Base-by-base conservation (phyloP, 2,888 invertebrate genomes). In the Sminthurides aquaticus region DNA sequence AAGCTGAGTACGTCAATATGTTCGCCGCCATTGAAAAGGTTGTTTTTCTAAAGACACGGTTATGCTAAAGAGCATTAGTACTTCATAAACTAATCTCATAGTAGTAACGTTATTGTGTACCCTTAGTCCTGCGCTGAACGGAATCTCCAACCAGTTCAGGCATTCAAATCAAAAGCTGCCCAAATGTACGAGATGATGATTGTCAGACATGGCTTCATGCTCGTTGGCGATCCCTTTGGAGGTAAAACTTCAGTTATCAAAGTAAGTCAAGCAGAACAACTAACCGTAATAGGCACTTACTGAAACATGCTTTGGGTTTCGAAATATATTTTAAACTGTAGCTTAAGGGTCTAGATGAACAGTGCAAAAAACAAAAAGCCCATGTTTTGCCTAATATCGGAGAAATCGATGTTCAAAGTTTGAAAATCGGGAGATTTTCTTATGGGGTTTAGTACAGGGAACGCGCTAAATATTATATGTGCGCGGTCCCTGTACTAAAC, bases 171-270 rank as follows among this genome's bases (percentile, higher is more conserved):
- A 79, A 95, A 90, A 79, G 83, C 89, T 18, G 86, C 89, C 66
- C 88, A 95, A 81, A 83, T 95, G 11, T 95, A 89, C 77, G 94
- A 95, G 79, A 95, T 95, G 93, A 93, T 96, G 81, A 85, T 92
- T 27, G 94, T 95, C 1, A 82, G 95, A 26, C 95, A 95, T 78
- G 95, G 95, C 0, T 85, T 96, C 74, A 95, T 96, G 94, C 83
- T 96, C 76, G 93, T 95, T 0, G 96, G 96, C 0, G 79, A 85
- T 56, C 93, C 96, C 0, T 92, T 93, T 79, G 89, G 92, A 18
- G 93, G 93, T 3, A 96, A 96, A 80, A 91, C 93, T 0, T 86
- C 86, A 62, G 86, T 88, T 1, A 69, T 69, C 26, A 57, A 57
- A 27, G 67, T 67, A 60, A 55, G 43, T 28, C n/a, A 8, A 29